A percentile compares a stretch with the other conserved stretches of the same genome.
Evolutionary conservation across 2,888 invertebrate genomes (phyloP).

Genomic region (Prosopocoilus inquinatus): DNA sequence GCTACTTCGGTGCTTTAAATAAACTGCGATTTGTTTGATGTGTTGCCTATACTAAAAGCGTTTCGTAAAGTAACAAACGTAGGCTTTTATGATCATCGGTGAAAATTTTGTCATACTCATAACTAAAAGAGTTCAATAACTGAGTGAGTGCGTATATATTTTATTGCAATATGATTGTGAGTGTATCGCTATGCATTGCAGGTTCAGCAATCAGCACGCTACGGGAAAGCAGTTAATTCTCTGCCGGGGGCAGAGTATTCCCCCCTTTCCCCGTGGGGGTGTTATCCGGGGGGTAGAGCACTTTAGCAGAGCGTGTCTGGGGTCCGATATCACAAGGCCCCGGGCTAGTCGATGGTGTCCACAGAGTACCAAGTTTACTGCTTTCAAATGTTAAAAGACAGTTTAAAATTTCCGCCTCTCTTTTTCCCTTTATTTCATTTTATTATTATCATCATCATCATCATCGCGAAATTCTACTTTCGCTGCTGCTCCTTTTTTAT

Average conservation of each 20-base stretch:
- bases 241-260: constrained; percentile 36
- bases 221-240: constrained; percentile 41
- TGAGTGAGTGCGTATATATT: constrained; percentile 17
- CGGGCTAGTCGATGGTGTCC: constrained; percentile 34
- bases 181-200: constrained; percentile 30
- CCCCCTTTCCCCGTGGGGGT: constrained; percentile 23
- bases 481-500: constrained; percentile 26
- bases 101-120: too few species aligned
- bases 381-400: constrained; percentile 31
- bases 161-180: constrained; percentile 30
- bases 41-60: too few species aligned
- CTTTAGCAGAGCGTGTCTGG: constrained; percentile 42
- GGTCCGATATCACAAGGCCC: constrained; percentile 41
- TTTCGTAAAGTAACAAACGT: too few species aligned
- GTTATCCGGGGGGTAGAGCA: constrained; percentile 35
- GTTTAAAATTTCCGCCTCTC: constrained; percentile 30
- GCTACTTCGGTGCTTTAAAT: too few species aligned
- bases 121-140: too few species aligned
- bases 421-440: constrained; percentile 5
- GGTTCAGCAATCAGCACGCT: constrained; percentile 38
- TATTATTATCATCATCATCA: too few species aligned
- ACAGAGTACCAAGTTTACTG: constrained; percentile 37
- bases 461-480: constrained; percentile 17
- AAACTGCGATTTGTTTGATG: too few species aligned
- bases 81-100: too few species aligned